Percentiles rank a stretch among this genome's conserved stretches.
Conservation (phyloP, 2,113 vertebrate species). For the Colossoma macropomum region DNA sequence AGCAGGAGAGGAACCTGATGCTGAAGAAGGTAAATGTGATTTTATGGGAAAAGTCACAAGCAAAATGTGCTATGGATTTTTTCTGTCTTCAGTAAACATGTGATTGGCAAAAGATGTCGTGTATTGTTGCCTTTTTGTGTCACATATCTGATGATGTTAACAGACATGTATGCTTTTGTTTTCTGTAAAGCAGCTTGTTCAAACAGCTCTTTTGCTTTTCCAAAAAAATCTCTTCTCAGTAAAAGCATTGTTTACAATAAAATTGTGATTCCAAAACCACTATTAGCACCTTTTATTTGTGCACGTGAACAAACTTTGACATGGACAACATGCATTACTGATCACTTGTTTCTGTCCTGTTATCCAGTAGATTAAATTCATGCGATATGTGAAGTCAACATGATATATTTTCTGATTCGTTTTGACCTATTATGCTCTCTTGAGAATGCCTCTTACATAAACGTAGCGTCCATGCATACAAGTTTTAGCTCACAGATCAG, state of each 20-base stretch:
- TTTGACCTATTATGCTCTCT: neutral
- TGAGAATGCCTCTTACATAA: neutral
- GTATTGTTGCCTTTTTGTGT: neutral
- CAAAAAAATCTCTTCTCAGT: neutral
- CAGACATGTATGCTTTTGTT: neutral
- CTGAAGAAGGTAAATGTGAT: neutral
- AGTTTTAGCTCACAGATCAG: neutral
- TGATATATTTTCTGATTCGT: no score
- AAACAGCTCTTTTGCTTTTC: neutral
- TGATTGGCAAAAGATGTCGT: neutral
- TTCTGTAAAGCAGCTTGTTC: neutral
- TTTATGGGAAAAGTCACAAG: neutral
- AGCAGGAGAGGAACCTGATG: neutral
- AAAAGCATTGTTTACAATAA: slow-evolving; percentile 7
- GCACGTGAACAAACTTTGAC: neutral
- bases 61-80: neutral
- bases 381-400: neutral
- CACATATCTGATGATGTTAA: neutral
- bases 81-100: neutral
- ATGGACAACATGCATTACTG: slow-evolving; percentile 2
- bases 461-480: neutral
- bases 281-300: neutral
- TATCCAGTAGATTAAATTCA: neutral
- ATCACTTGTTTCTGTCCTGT: neutral
- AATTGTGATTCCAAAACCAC: neutral